Evolutionary conservation across 1,140 invertebrate species (phyloP).

Genomic region (Calliphora vicina): DNA sequence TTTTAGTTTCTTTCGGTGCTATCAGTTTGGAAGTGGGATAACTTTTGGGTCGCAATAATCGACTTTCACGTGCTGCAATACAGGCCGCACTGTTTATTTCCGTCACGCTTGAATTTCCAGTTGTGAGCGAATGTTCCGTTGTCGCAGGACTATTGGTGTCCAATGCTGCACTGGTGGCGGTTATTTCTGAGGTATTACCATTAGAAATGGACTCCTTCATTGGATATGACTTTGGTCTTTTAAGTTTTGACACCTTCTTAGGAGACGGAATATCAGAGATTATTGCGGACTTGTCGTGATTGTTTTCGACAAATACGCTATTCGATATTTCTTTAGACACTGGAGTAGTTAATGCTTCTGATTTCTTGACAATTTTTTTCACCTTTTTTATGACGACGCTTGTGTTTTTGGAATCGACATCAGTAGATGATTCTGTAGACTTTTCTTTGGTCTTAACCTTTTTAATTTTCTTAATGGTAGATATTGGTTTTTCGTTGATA

Average conservation of each 20-base stretch:
- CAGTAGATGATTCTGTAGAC: conserved; percentile 31
- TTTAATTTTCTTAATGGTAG: conserved; percentile 60
- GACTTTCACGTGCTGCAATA: conserved; percentile 45
- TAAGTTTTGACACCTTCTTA: conserved; percentile 68
- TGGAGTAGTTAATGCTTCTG: conserved; percentile 41
- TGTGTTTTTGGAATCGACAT: conserved; percentile 38
- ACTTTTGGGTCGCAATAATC: conserved; percentile 64
- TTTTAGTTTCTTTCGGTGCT: conserved; percentile 46
- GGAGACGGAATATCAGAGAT: conserved; percentile 22
- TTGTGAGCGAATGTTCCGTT: not conserved
- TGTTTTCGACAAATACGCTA: not conserved
- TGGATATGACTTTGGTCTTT: conserved; percentile 68
- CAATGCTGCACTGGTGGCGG: not conserved
- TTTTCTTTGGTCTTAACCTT: conserved; percentile 56
- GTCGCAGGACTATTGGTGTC: not conserved
- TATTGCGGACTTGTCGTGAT: not conserved
- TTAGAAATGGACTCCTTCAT: conserved; percentile 48
- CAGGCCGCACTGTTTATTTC: not conserved
- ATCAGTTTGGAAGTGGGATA: conserved; percentile 65
- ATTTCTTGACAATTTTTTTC: conserved; percentile 53
- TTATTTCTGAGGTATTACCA: conserved; percentile 7
- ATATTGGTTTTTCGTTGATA: conserved; percentile 46
- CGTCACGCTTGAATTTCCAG: not conserved
- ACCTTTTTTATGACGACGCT: conserved; percentile 52
- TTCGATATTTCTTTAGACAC: not conserved